Base-by-base conservation (phyloP, 2,888 invertebrate species). In the Sinhomidia bicolor region DNA sequence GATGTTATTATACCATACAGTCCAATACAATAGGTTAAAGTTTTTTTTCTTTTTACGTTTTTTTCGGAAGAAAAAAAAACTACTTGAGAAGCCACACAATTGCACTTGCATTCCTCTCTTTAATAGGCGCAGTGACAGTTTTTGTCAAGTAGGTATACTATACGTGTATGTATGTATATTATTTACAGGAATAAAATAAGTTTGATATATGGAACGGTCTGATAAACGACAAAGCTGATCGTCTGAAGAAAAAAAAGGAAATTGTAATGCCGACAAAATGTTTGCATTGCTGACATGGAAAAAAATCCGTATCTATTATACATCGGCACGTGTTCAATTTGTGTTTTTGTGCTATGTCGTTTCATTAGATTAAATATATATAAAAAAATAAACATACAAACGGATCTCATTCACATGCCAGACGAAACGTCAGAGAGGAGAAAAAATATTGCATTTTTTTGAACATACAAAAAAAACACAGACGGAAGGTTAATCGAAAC, bases 21-120 rank as follows among this genome's bases (percentile, higher is more conserved):
- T 76, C 84, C 84, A 84, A 44, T 76, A n/a, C 23, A 54, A 71
- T 76, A 26, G 23, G 10, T 20, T 71, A n/a, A n/a, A n/a, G n/a
- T n/a, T n/a, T n/a, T n/a, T n/a, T n/a, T n/a, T n/a, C n/a, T n/a
- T n/a, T n/a, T n/a, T n/a, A n/a, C n/a, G n/a, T 74, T 83, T 17
- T 36, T 32, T 57, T 7, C 23, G 14, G n/a, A 79, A 17, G 36
- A 79, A 80, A 29, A 80, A 41, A 23, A 71, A 3, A 44, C 17
- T 26, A 51, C 5, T 74, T 26, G 14, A 23, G 41, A 68, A 68
- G 4, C 36, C 57, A 20, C 23, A 23, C 20, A 9, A 57, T 57
- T 57, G 23, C 23, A 1, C 7, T 6, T 6, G 57, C 7, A 23
- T 23, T n/a, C n/a, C n/a, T n/a, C n/a, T n/a, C 36, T 36, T 36